phyloP scores from a whole-genome alignment of 2,797 vertebrate species.

The Pseudocheirus occidentalis region DNA sequence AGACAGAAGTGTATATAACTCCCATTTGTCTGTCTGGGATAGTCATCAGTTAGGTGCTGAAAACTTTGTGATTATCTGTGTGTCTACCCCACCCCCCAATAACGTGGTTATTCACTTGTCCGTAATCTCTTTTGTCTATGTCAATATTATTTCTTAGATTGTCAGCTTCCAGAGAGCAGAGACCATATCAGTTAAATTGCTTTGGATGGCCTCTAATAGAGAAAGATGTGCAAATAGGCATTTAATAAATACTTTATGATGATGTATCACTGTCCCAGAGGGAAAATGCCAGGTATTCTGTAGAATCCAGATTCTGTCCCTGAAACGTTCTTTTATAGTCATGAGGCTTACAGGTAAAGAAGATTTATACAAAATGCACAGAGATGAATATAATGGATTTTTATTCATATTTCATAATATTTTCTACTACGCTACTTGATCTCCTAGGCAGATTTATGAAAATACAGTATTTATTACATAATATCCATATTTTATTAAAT shows the following conservation, averaged over 20 bases:
- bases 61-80: background rate
- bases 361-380: slow-evolving; percentile 46
- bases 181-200: background rate
- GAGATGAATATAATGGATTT: slow-evolving; percentile 35
- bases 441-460: slow-evolving; percentile 62
- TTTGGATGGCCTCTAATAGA: slow-evolving; percentile 4
- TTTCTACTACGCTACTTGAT: slow-evolving; percentile 45
- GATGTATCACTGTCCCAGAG: background rate
- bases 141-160: background rate
- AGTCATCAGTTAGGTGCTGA: background rate
- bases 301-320: background rate
- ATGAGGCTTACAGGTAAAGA: slow-evolving; percentile 37
- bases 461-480: slow-evolving; percentile 55
- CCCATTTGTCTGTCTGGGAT: background rate
- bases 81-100: background rate
- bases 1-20: background rate
- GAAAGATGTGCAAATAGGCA: background rate
- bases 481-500: slow-evolving; percentile 56
- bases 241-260: slow-evolving; percentile 3
- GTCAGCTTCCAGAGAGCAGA: background rate
- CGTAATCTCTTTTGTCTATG: background rate
- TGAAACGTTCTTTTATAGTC: slow-evolving; percentile 8
- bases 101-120: background rate
- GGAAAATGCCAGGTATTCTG: slow-evolving; percentile 2
- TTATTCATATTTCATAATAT: slow-evolving; percentile 49